Evolutionary conservation across 2,113 vertebrate genomes (phyloP).

Genomic region (Pseudolaguvia tuberculata): DNA sequence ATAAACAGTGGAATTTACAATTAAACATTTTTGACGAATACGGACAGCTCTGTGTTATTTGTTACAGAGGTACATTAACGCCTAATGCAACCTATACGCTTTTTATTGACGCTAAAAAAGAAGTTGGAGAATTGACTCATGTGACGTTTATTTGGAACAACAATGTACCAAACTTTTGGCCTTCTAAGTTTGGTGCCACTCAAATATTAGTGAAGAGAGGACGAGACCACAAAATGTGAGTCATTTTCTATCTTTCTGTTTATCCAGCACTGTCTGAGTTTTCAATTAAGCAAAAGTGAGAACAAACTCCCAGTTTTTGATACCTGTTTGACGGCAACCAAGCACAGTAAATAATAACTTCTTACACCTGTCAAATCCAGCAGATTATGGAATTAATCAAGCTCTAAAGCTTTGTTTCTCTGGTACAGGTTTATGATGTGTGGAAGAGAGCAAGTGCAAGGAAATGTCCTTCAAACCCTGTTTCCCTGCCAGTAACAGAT

Average conservation of each 20-base stretch:
- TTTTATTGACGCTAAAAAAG: slow-evolving; percentile 63
- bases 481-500: slow-evolving; percentile 48
- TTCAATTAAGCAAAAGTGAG: background rate
- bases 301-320: background rate
- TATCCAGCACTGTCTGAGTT: background rate
- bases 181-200: slow-evolving; percentile 73
- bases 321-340: background rate
- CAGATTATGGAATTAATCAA: background rate
- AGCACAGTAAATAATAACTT: background rate
- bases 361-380: background rate
- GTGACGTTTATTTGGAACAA: slow-evolving; percentile 89
- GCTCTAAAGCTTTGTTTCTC: background rate
- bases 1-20: background rate
- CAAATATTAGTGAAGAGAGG: slow-evolving; percentile 64
- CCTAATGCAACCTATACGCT: slow-evolving; percentile 65
- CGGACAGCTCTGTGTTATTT: background rate
- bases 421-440: slow-evolving; percentile 67
- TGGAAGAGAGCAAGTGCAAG: slow-evolving; percentile 50
- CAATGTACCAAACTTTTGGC: slow-evolving; percentile 63
- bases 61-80: slow-evolving; percentile 56
- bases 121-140: slow-evolving; percentile 67
- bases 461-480: slow-evolving; percentile 65
- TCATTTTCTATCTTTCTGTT: background rate
- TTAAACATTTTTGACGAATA: background rate
- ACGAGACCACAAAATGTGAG: slow-evolving; percentile 47